phyloP scores from a whole-genome alignment of 2,797 vertebrate species.

The Botia kubotai region DNA sequence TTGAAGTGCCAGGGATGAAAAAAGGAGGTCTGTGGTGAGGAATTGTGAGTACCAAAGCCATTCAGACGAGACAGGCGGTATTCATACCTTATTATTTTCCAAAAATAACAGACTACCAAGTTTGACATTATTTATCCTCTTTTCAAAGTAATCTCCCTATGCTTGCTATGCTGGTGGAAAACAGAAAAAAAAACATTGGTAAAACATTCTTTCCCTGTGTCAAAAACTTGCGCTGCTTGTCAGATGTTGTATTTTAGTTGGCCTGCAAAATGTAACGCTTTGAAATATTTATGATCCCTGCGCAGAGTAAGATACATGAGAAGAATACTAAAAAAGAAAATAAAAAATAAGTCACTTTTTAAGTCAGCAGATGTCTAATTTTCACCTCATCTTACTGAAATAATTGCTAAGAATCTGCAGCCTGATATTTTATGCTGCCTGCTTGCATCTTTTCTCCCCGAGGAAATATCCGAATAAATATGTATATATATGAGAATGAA shows the following conservation, averaged over 20 bases:
- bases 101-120: conserved; percentile 45
- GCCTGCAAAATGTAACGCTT: conserved; percentile 68
- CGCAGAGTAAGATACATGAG: conserved; percentile 73
- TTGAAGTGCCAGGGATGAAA: conserved; percentile 1
- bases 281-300: conserved; percentile 67
- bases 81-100: conserved; percentile 43
- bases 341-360: conserved; percentile 67
- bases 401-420: conserved; percentile 81
- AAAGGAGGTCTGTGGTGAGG: conserved; percentile 19
- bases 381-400: conserved; percentile 80
- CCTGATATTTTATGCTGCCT: conserved; percentile 78
- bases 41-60: conserved; percentile 15
- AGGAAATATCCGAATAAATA: conserved; percentile 82
- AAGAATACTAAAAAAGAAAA: conserved; percentile 71
- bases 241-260: conserved; percentile 71
- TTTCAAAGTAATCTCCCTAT: conserved; percentile 49
- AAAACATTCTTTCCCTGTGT: conserved; percentile 58
- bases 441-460: conserved; percentile 67
- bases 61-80: conserved; percentile 3
- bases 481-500: conserved; percentile 80
- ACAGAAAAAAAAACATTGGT: conserved; percentile 56
- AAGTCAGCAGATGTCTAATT: conserved; percentile 75
- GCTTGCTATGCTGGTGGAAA: conserved; percentile 36
- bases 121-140: conserved; percentile 45
- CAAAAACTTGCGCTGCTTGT: conserved; percentile 63